These are phyloP conservation scores for Anolis apletophallus DNA, from an alignment of 2,797 vertebrate species.

Conservation along the genomic window DNA sequence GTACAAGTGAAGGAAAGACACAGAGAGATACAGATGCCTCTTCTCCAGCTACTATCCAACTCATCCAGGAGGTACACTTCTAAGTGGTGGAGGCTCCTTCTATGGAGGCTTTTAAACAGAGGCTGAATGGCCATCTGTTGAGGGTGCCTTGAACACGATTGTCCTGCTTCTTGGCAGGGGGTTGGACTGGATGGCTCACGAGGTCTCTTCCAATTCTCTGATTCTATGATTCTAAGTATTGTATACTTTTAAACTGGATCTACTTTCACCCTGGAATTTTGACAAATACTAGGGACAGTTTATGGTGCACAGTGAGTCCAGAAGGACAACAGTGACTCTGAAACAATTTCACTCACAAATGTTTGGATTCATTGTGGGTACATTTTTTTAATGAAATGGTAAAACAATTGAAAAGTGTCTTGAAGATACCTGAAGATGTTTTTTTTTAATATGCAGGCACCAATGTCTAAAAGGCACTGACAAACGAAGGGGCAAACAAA, in stretches of 20 bases:
- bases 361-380: neutral
- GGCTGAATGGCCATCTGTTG: too few relatives aligned
- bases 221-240: too few relatives aligned
- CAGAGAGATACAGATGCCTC: neutral
- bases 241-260: neutral
- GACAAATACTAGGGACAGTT: neutral
- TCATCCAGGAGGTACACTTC: constrained; percentile 86
- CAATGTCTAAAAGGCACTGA: neutral
- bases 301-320: neutral
- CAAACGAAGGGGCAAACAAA: too few relatives aligned
- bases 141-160: too few relatives aligned
- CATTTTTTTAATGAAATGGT: neutral
- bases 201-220: too few relatives aligned
- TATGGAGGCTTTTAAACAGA: too few relatives aligned
- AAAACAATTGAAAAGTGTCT: neutral
- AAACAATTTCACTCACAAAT: neutral
- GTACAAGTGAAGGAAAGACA: neutral
- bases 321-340: neutral
- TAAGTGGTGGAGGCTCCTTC: too few relatives aligned
- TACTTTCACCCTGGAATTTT: neutral
- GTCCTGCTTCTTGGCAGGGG: too few relatives aligned
- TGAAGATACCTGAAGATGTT: neutral
- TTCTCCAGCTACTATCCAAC: constrained; percentile 78
- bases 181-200: too few relatives aligned
- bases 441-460: neutral